Evolutionary conservation across 2,797 vertebrate genomes (phyloP).

Genomic region (Eutrigla gurnardus): DNA sequence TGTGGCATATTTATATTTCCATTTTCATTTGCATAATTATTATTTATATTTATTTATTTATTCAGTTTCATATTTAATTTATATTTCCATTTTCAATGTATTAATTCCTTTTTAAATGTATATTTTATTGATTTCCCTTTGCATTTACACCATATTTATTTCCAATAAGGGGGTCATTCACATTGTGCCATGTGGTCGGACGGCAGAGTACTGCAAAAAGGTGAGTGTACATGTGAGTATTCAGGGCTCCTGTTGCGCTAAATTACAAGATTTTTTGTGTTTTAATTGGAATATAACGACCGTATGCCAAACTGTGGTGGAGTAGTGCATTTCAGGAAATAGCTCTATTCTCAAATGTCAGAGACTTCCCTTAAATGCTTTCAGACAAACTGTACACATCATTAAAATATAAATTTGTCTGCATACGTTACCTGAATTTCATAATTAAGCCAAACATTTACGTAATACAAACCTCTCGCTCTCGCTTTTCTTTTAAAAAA

Average conservation of each 20-base stretch:
- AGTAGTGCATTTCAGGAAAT: conserved; percentile 4
- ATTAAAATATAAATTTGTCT: neutral
- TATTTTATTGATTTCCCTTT: neutral
- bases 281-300: too few species aligned
- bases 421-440: neutral
- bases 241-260: neutral
- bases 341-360: neutral
- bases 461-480: too few species aligned
- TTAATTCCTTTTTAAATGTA: neutral
- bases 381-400: neutral
- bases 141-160: neutral
- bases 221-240: neutral
- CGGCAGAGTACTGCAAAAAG: neutral
- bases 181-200: neutral
- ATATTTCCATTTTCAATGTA: neutral
- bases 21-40: too few species aligned
- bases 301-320: neutral
- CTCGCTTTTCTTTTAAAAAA: neutral
- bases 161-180: neutral
- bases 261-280: neutral
- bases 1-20: neutral
- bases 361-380: neutral
- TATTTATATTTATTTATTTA: neutral
- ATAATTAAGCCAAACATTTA: neutral
- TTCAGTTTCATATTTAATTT: neutral